Base-by-base conservation (phyloP, 1,140 invertebrate species). In the Trachymyrmex cornetzi region DNA sequence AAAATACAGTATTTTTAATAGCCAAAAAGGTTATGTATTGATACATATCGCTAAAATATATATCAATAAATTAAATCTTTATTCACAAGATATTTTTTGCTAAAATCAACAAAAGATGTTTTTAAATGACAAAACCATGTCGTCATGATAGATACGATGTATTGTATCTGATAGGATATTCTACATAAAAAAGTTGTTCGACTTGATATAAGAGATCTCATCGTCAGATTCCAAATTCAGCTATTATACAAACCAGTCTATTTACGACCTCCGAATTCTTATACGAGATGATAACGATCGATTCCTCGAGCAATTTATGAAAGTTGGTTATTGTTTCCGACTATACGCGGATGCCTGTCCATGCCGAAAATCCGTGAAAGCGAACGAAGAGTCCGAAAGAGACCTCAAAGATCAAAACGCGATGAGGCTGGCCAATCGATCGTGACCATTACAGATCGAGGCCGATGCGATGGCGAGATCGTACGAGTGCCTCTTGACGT, bases 391-490 rank as follows among this genome's bases (percentile, higher is more conserved):
- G 55, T 59, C 24, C 22, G 63, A 81, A 55, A 53, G 57, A 27
- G 1, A n/a, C 57, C 59, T 64, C 66, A 9, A 27, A 59, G 77
- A 90, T 88, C 81, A 75, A 77, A 81, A 86, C 69, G 53, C 69
- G 69, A 77, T 66, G 67, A 72, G 50, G 27, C 59, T 16, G 80
- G 50, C 48, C 63, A 59, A 90, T 90, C 89, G 89, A 90, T 90
- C 77, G 86, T 64, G 75, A 82, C 71, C 88, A 63, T 90, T 86
- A 71, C 85, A 75, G 88, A 89, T 89, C 86, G 77, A 61, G 77
- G 44, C 67, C 77, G 55, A 74, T 64, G 77, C 63, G 48, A 50
- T 50, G 48, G 48, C 48, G 44, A 74, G 86, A 82, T 59, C 81
- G 66, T 89, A 87, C 86, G 89, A 89, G 74, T 71, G 66, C 81